Base-by-base conservation (phyloP, 1,140 invertebrate genomes). In the Melipona quadrifasciata region DNA sequence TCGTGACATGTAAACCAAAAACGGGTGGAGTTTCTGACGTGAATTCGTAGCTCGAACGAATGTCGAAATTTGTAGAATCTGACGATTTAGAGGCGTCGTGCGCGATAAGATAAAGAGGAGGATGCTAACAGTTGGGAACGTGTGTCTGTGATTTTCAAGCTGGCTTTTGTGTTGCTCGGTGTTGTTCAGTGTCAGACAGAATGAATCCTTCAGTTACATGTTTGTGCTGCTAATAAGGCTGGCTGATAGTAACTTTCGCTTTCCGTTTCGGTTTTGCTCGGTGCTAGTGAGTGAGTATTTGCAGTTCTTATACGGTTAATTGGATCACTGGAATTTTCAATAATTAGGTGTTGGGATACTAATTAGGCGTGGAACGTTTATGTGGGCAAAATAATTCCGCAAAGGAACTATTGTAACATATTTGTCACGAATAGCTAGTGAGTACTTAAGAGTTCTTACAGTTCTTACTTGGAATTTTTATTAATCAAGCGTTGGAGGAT, bases 81-180 rank as follows among this genome's bases (percentile, higher is more conserved):
- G 72, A 24, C 21, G 73, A 74, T 24, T 21, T 34, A 2, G 19
- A 16, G 16, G 27, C 24, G n/a, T 31, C 21, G 34, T 12, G 21
- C 17, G 39, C 73, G 87, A 89, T 83, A 89, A 88, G 87, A 89
- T 89, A 86, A 88, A 88, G 6, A 53, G 67, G n/a, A 53, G 34
- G n/a, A n/a, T 71, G 39, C n/a, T 21, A 5, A 61, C 64, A 65
- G 58, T 8, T 24, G 24, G 61, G 34, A 78, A 51, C 70, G 58
- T 76, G 83, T 77, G 74, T 27, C 55, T 65, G 75, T 34, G 55
- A 34, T 39, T 55, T 47, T 14, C 21, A 75, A 74, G 31, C 67
- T 70, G 34, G 21, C 64, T 53, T 47, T 39, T 67, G 75, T 27
- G 51, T 47, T 19, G 67, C 57, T 76, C 57, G 71, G 74, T 47